Conservation (phyloP, 2,797 vertebrate species). For the Acestrorhynchus altus region DNA sequence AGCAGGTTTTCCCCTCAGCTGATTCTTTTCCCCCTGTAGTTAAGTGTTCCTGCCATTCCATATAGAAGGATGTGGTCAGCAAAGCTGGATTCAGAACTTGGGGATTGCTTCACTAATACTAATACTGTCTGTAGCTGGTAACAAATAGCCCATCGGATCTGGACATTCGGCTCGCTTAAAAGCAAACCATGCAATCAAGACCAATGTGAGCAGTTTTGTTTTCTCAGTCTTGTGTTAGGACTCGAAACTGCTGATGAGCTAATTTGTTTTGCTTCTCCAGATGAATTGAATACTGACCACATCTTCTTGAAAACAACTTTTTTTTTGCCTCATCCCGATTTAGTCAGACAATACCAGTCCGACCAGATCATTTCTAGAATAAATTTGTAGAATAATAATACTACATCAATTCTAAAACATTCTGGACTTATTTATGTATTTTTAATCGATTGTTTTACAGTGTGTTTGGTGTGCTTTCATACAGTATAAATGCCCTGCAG, state of each 20-base stretch:
- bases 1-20: background rate
- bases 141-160: constrained; percentile 17
- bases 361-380: too few species aligned
- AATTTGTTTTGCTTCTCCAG: constrained; percentile 16
- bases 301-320: too few species aligned
- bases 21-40: background rate
- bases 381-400: too few species aligned
- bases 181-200: constrained; percentile 13
- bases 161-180: constrained; percentile 8
- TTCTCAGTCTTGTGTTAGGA: background rate
- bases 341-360: too few species aligned
- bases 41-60: background rate
- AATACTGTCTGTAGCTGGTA: background rate
- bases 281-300: constrained; percentile 21
- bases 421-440: too few species aligned
- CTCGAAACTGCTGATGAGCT: constrained; percentile 8
- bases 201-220: constrained; percentile 23
- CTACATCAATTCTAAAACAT: too few species aligned
- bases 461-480: too few species aligned
- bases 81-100: background rate
- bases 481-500: too few species aligned
- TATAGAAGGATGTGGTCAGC: constrained; percentile 17
- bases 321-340: too few species aligned
- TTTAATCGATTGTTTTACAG: too few species aligned
- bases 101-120: constrained; percentile 1